phyloP scores from a whole-genome alignment of 2,113 vertebrate genomes.

The Anser brachyrhynchus region DNA sequence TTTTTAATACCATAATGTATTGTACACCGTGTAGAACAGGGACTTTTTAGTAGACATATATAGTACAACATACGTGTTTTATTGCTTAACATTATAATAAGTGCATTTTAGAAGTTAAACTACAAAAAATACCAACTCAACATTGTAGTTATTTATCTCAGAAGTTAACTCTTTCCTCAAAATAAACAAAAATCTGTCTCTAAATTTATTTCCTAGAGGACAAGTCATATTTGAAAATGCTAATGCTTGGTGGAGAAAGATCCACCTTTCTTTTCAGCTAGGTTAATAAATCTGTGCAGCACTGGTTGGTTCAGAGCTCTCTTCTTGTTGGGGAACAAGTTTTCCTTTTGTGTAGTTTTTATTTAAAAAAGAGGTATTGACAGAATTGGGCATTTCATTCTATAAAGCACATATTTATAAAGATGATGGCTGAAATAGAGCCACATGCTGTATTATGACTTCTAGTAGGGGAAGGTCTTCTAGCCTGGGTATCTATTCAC shows the following conservation, averaged over 20 bases:
- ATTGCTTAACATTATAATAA: neutral
- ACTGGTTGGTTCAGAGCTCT: neutral
- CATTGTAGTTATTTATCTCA: conserved; percentile 2
- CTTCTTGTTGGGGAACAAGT: neutral
- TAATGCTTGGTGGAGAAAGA: neutral
- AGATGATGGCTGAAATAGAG: neutral
- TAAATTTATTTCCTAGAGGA: neutral
- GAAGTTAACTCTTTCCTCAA: neutral
- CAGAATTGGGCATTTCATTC: neutral
- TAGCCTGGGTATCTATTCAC: neutral
- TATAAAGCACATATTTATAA: neutral
- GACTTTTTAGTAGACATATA: neutral
- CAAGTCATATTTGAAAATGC: neutral
- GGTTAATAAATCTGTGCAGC: conserved; percentile 5
- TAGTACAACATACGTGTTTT: neutral
- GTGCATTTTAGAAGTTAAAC: neutral
- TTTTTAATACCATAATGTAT: neutral
- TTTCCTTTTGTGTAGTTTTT: neutral
- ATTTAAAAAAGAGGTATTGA: neutral
- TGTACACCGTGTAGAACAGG: neutral
- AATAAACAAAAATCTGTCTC: neutral
- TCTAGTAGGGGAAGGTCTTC: neutral
- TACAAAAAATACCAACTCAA: neutral
- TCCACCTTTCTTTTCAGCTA: neutral
- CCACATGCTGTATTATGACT: neutral